phyloP scores from a whole-genome alignment of 30 jellyfish, hydroid and myxozoan genomes.

The Chrysaora quinquecirrha region DNA sequence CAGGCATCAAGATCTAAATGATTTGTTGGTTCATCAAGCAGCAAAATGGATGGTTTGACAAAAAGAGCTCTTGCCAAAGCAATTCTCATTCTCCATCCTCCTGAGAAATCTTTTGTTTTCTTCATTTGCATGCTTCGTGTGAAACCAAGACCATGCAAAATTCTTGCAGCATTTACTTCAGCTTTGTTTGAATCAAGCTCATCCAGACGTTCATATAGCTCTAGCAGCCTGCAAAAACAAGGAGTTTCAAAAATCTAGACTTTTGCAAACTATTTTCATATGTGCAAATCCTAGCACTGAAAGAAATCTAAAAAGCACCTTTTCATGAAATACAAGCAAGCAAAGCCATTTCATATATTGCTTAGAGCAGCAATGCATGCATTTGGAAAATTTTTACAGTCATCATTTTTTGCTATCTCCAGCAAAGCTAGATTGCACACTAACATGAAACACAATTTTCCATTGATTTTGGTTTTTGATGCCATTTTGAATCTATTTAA shows the following conservation, averaged over 20 bases:
- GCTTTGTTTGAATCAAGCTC: conserved; percentile 94
- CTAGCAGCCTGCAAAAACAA: conserved; percentile 68
- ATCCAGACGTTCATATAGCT: conserved; percentile 87
- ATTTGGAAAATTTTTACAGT: no score
- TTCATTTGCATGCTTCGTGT: conserved; percentile 92
- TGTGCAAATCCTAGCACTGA: no score
- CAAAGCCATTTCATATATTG: no score
- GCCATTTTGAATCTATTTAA: no score
- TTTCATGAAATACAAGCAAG: no score
- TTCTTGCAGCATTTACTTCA: conserved; percentile 89
- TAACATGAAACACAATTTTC: no score
- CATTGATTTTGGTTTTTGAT: no score
- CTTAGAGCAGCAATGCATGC: no score
- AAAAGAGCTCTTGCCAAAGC: conserved; percentile 95
- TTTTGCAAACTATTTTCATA: not conserved
- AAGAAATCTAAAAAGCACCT: no score
- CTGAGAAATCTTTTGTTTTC: conserved; percentile 92
- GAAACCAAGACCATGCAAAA: conserved; percentile 95
- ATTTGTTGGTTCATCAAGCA: conserved; percentile 97
- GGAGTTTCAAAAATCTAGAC: not conserved
- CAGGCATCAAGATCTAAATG: conserved; percentile 95
- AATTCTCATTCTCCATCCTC: conserved; percentile 98
- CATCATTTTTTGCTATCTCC: no score
- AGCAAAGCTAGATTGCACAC: no score
- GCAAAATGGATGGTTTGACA: conserved; percentile 85